Percentiles rank a stretch among this genome's conserved stretches.
Conservation (phyloP, 2,797 vertebrate genomes). For the Anguilla megastoma region DNA sequence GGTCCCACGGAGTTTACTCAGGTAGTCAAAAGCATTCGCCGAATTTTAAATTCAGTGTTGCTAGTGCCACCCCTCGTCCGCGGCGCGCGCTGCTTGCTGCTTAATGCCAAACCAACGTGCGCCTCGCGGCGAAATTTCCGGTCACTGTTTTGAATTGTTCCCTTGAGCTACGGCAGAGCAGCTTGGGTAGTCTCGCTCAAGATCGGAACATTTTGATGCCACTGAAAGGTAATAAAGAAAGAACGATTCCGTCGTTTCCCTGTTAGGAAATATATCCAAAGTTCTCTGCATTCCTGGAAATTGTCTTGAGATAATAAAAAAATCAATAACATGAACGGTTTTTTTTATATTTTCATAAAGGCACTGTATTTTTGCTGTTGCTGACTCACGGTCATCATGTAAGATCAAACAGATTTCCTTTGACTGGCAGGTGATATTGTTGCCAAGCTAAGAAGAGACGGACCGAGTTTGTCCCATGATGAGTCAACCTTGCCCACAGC, state of each 20-base stretch:
- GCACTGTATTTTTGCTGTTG: too few species aligned
- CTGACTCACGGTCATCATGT: too few species aligned
- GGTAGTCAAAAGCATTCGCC: not conserved
- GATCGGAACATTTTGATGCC: not conserved
- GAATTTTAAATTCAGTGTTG: not conserved
- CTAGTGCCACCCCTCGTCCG: not conserved
- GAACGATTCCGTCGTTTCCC: not conserved
- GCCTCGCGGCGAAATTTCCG: not conserved
- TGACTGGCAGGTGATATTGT: not conserved
- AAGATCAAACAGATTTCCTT: not conserved
- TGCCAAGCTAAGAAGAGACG: not conserved
- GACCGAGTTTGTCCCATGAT: not conserved
- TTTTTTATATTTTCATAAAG: not conserved
- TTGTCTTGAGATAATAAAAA: not conserved
- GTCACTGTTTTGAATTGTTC: not conserved
- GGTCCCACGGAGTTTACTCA: not conserved
- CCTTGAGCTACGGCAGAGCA: not conserved
- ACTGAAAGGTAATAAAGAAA: not conserved
- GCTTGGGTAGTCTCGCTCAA: not conserved
- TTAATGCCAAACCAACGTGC: not conserved
- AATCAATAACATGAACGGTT: not conserved
- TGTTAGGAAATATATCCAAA: not conserved
- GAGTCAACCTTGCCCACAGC: not conserved
- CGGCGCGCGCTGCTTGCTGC: not conserved
- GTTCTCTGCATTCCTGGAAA: not conserved